Evolutionary conservation across 2,888 invertebrate genomes (phyloP).

Genomic region (Agonopterix heracliana): DNA sequence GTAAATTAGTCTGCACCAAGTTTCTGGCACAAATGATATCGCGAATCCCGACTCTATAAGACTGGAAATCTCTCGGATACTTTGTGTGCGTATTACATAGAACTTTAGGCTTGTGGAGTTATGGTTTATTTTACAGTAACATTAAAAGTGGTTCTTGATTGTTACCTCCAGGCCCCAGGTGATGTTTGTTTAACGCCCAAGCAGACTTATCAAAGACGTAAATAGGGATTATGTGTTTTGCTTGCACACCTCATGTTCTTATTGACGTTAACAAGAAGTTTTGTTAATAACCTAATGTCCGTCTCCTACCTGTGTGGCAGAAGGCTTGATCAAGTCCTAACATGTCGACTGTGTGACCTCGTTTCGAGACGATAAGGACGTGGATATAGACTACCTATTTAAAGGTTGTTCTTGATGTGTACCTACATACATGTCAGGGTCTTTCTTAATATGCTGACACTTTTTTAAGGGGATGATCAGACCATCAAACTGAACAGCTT

Average conservation of each 20-base stretch:
- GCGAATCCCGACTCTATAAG: slow-evolving; percentile 9
- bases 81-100: slow-evolving; percentile 8
- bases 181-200: slow-evolving; percentile 35
- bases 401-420: too few species aligned
- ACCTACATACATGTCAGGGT: too few species aligned
- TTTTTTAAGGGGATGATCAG: too few species aligned
- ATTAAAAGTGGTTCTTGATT: slow-evolving; percentile 22
- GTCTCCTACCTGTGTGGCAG: neutral
- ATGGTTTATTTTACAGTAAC: slow-evolving; percentile 14
- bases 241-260: neutral
- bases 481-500: too few species aligned
- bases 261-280: neutral
- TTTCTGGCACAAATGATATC: slow-evolving; percentile 37
- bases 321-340: slow-evolving; percentile 1
- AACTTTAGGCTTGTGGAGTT: slow-evolving; percentile 11
- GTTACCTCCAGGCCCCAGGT: slow-evolving; percentile 34
- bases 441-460: too few species aligned
- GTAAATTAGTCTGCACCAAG: slow-evolving; percentile 41
- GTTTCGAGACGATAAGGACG: neutral
- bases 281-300: neutral
- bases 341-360: slow-evolving; percentile 5
- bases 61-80: slow-evolving; percentile 8
- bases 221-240: slow-evolving; percentile 31
- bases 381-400: neutral
- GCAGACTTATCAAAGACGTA: slow-evolving; percentile 34